Base-by-base conservation (phyloP, 2,113 vertebrate genomes). In the Apaloderma vittatum region DNA sequence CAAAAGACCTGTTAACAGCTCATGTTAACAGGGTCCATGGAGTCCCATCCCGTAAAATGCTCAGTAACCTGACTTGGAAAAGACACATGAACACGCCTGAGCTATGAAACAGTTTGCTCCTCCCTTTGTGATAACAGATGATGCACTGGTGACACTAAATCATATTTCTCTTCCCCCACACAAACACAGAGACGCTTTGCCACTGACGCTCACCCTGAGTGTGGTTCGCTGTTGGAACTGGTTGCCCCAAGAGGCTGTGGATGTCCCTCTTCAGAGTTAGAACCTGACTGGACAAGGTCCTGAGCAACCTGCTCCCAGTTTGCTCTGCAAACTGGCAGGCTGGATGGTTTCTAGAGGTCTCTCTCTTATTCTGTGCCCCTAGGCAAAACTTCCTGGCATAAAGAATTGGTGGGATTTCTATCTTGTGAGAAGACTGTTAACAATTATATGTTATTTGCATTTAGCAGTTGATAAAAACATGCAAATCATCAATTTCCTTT, bases 191-290 rank as follows among this genome's bases (percentile, higher is more conserved):
- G 29, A 29, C 20, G 8, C 51, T 36, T 43, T 29, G 23, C 27
- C 19, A 17, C 45, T 37, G 73, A 72, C 0, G 0, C 12, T 55
- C 63, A 22, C 27, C 1, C 0, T 59, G 27, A 65, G 15, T 37
- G 19, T 37, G 15, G 17, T 37, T 78, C 4, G 3, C 45, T 26
- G 9, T 18, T 30, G 51, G 27, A 63, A 26, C 9, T 49, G 15
- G 30, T 55, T 63, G 30, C 14, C 40, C 43, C 57, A 57, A 61
- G 32, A 82, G 9, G 57, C 36, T 57, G 34, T 57, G 34, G 49
- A 43, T 84, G 43, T 57, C 51, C 43, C 9, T n/a, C 36, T 51
- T 65, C 37, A 58, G 36, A 65, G 45, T 37, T 37, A 27, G 10
- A 52, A 78, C 18, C 51, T 3, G 0, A 24, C 11, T 0, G 3